Percentiles rank a stretch among this genome's conserved stretches.
phyloP scores from a whole-genome alignment of 2,113 vertebrate species.

The Paradoxurus hermaphroditus region DNA sequence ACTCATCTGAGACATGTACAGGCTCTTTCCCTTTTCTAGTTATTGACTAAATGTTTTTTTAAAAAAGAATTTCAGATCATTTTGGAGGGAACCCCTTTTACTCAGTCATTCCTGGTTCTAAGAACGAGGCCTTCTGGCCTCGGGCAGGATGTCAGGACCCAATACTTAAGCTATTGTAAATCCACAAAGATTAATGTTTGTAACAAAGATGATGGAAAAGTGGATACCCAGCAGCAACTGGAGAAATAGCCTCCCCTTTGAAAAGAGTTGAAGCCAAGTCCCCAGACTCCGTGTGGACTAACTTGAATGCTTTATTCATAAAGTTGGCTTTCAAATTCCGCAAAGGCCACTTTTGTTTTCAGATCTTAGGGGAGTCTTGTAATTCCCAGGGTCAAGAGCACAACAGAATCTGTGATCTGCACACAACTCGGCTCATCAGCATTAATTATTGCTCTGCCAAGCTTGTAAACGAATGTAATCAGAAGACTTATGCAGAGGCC shows the following conservation, averaged over 20 bases:
- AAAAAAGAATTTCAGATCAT: neutral
- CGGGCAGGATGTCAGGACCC: neutral
- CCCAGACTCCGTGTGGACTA: neutral
- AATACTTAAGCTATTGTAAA: neutral
- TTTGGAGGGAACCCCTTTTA: neutral
- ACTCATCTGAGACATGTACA: neutral
- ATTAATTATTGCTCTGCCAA: slow-evolving; percentile 56
- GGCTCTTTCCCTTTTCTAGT: neutral
- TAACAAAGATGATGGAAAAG: neutral
- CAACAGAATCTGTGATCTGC: slow-evolving; percentile 58
- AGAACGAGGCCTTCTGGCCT: neutral
- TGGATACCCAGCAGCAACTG: neutral
- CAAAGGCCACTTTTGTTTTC: slow-evolving; percentile 47
- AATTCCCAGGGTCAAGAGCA: slow-evolving; percentile 62
- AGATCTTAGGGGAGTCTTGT: slow-evolving; percentile 45
- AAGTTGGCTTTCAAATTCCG: slow-evolving; percentile 36
- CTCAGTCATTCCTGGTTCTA: neutral
- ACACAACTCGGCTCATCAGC: slow-evolving; percentile 46
- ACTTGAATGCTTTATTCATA: slow-evolving; percentile 49
- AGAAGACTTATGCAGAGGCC: neutral
- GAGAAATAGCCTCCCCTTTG: neutral
- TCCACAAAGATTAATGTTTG: neutral
- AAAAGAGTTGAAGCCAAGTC: neutral
- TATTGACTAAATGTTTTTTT: neutral
- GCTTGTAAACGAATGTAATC: slow-evolving; percentile 50